Evolutionary conservation across 2,888 invertebrate species (phyloP), one percentile per base, ranked within the genome.

Genomic region (Calephelis perditalis): DNA sequence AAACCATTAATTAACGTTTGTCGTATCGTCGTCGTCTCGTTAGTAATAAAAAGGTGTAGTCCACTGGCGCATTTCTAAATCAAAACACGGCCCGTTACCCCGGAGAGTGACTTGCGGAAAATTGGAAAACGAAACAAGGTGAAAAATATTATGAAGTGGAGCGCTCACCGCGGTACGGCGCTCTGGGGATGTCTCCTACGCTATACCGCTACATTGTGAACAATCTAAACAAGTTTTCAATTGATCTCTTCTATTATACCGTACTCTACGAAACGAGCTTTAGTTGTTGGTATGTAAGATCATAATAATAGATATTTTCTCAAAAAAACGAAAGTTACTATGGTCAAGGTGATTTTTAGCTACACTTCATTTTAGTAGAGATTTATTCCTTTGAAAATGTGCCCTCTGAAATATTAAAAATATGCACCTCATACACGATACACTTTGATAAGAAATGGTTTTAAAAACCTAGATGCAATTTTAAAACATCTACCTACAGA

Each of bases 41-140:
- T 5, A 0, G 6, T 8, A 44, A 11, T 71, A 78, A 81, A 74
- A 15, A 54, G 58, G 57, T 59, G 70, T 67, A 59, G 72, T 63
- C 65, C 65, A 64, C 64, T 68, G 71, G 71, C 77, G 79, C 82
- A 83, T 85, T 88, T 82, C 84, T 85, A 82, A 87, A 87, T 86
- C 87, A 84, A 81, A 82, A 77, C 86, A 86, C 86, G 86, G 84
- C 75, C 82, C 84, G 89, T 87, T 89, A 84, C 88, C 87, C 89
- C 71, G 75, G 84, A 87, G 89, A 90, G 88, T 88, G 89, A 89
- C 86, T 88, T 89, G 89, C 88, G 89, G 89, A 84, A 90, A 89
- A 90, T 90, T 90, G 89, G 89, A 90, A 89, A 90, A 78, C 82
- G 87, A 90, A 88, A 87, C 88, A 90, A 90, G 89, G 89, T 90